Evolutionary conservation across 30 jellyfish, hydroid and myxozoan genomes (phyloP).

Genomic region (Catostylus mosaicus): DNA sequence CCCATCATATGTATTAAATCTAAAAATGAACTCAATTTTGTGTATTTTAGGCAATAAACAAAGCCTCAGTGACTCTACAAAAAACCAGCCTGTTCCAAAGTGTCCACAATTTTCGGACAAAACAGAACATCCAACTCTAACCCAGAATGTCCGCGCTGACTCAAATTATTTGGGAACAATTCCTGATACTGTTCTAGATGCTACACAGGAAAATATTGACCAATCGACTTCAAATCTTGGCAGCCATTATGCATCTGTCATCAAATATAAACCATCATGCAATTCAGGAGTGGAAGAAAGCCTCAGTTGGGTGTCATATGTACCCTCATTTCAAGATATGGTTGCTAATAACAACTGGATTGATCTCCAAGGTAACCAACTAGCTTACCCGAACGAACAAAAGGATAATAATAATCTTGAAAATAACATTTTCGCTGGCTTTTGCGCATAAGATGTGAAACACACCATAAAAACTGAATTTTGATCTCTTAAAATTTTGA

Average conservation of each 20-base stretch:
- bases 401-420: neutral
- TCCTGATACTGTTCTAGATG: neutral
- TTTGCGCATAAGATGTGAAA: too few species aligned
- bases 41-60: too few species aligned
- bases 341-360: conserved; percentile 33
- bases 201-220: neutral
- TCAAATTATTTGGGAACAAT: neutral
- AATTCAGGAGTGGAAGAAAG: neutral
- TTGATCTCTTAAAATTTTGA: too few species aligned
- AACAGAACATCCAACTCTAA: too few species aligned
- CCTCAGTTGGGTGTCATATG: conserved; percentile 1
- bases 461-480: too few species aligned
- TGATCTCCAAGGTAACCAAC: conserved; percentile 25
- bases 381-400: neutral
- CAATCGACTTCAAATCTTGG: neutral
- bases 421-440: neutral
- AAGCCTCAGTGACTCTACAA: too few species aligned
- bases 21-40: too few species aligned
- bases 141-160: too few species aligned
- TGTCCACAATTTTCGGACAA: too few species aligned
- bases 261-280: conserved; percentile 5
- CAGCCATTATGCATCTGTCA: conserved; percentile 8
- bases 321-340: conserved; percentile 64
- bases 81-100: too few species aligned
- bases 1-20: too few species aligned